Evolutionary conservation across 2,888 invertebrate genomes (phyloP), one percentile per base, ranked within the genome.

Genomic region (Choreutis nemorana): DNA sequence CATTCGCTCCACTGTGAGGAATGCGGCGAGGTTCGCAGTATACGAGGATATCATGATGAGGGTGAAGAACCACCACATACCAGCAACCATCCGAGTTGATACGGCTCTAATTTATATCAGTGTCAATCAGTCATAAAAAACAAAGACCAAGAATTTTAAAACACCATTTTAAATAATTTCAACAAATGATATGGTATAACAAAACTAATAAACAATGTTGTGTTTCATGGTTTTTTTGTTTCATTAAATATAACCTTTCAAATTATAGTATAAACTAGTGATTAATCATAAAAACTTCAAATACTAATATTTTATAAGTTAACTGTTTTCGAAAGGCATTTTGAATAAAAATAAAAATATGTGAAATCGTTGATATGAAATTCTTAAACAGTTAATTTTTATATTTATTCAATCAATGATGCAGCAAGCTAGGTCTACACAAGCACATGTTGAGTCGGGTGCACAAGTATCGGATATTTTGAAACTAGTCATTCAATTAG

Each of bases 31-130:
- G 71, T 97, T 97, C 30, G 96, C 97, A 11, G 97, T 97, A 67
- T 97, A 97, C 4, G 95, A 95, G 0, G 95, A 94, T 44, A 96
- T 94, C 91, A 97, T 94, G 49, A 96, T 95, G 26, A 95, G 75
- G 0, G 93, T 94, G 68, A 95, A 95, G 68, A 95, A 95, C 94
- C 94, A 95, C 91, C 92, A 92, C 86, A 94, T 93, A 20, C 94
- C 94, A 2, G 91, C 92, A 6, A 94, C 88, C 85, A 93, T 89
- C 37, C 94, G 81, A 0, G 94, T 94, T 0, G 92, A 92, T 8
- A 91, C 89, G 23, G 94, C 92, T 71, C 92, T 90, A 63, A 21
- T 34, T 26, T 6, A 30, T 14, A 18, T 14, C 9, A 28, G 18
- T 26, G 14, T 20, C 3, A 21, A 4, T 15, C 12, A 25, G 13